These are phyloP conservation scores for Gadus chalcogrammus DNA, from an alignment of 2,113 vertebrate genomes.

Conservation along the genomic window DNA sequence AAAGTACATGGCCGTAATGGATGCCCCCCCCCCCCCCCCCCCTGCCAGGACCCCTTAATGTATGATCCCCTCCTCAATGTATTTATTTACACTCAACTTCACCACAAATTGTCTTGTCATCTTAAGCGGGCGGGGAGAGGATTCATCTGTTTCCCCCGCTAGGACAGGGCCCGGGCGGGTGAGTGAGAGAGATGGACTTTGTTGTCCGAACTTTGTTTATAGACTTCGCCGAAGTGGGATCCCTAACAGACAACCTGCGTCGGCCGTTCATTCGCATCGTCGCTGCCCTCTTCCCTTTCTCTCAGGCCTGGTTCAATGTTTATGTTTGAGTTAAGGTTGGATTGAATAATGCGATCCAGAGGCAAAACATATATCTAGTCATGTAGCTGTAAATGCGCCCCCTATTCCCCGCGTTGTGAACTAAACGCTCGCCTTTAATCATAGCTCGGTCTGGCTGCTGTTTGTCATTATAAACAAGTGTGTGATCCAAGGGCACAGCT, in stretches of 20 bases:
- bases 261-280: too few species aligned
- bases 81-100: constrained; percentile 83
- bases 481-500: constrained; percentile 59
- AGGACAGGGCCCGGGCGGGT: constrained; percentile 55
- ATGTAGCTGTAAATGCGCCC: neutral
- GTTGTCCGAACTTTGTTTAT: constrained; percentile 68
- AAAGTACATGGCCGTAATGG: constrained; percentile 76
- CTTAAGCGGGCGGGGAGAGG: constrained; percentile 65
- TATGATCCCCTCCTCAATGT: constrained; percentile 77
- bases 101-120: constrained; percentile 79
- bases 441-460: neutral
- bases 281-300: too few species aligned
- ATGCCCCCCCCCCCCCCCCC: constrained; percentile 1
- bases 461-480: constrained; percentile 42
- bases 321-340: neutral
- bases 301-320: too few species aligned
- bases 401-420: neutral
- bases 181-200: constrained; percentile 71
- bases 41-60: constrained; percentile 52
- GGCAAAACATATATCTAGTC: neutral
- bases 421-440: constrained; percentile 35
- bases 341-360: neutral
- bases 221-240: constrained; percentile 2
- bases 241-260: too few species aligned
- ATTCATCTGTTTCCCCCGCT: constrained; percentile 74